phyloP scores from a whole-genome alignment of 2,113 vertebrate genomes.

The Misgurnus mizolepis region DNA sequence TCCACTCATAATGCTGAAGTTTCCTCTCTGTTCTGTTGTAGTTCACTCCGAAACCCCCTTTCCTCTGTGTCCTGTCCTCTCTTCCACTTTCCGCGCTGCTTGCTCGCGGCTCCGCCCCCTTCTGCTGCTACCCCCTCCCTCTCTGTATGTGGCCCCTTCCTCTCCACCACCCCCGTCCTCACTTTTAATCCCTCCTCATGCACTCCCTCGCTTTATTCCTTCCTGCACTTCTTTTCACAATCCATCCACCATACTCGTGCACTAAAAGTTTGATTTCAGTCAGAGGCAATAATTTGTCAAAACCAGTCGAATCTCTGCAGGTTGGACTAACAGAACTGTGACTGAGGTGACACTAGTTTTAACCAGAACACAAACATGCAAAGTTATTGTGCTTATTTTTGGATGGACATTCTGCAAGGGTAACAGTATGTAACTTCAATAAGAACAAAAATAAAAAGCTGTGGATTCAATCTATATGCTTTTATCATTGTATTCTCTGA shows the following conservation, averaged over 20 bases:
- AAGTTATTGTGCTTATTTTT: no score
- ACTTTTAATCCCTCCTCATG: slow-evolving; percentile 53
- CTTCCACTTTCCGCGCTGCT: slow-evolving; percentile 6
- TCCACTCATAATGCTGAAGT: slow-evolving; percentile 55
- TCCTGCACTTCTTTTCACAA: slow-evolving; percentile 4
- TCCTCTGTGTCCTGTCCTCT: slow-evolving; percentile 42
- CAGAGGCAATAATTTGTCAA: no score
- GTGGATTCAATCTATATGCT: no score
- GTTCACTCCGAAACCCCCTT: slow-evolving; percentile 60
- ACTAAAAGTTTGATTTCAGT: no score
- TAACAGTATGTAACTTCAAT: no score
- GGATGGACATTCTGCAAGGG: no score
- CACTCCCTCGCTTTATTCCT: slow-evolving; percentile 17
- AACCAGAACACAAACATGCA: no score
- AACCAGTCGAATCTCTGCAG: no score
- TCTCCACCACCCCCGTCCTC: slow-evolving; percentile 33
- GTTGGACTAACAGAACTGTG: no score
- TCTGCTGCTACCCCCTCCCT: slow-evolving; percentile 49
- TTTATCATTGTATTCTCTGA: no score
- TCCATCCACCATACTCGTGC: neutral
- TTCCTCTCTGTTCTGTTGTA: slow-evolving; percentile 58
- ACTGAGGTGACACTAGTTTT: no score
- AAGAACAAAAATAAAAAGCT: no score
- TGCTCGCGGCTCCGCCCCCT: slow-evolving; percentile 43
- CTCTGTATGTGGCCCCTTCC: slow-evolving; percentile 37